Evolutionary conservation across 30 jellyfish, hydroid and myxozoan species (phyloP).

Genomic region (Cassiopea andromeda): DNA sequence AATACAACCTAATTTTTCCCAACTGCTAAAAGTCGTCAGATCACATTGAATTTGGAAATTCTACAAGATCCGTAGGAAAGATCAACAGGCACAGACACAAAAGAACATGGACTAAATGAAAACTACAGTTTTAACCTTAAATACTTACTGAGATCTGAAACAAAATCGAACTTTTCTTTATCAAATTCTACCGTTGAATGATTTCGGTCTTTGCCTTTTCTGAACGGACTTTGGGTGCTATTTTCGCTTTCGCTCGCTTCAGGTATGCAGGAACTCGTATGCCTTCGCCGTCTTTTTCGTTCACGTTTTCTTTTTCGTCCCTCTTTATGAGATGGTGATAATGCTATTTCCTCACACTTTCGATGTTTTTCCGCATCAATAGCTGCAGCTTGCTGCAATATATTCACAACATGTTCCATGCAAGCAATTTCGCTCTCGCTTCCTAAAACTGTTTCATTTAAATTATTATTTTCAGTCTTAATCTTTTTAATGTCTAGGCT

Average conservation of each 20-base stretch:
- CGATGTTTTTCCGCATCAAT: slow-evolving; percentile 72
- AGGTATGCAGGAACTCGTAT: slow-evolving; percentile 49
- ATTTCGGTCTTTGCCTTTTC: slow-evolving; percentile 50
- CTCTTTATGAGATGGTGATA: slow-evolving; percentile 51
- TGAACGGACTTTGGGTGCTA: slow-evolving; percentile 58
- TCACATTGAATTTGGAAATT: no score
- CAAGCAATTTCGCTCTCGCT: slow-evolving; percentile 53
- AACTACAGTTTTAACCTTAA: no score
- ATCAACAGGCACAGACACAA: not conserved
- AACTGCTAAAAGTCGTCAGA: no score
- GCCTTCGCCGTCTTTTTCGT: slow-evolving; percentile 60
- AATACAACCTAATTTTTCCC: no score
- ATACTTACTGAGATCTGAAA: slow-evolving; percentile 96
- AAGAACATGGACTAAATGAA: not conserved
- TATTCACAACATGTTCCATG: slow-evolving; percentile 75
- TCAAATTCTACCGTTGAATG: slow-evolving; percentile 63
- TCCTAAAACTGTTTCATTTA: slow-evolving; percentile 21
- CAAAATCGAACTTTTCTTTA: slow-evolving; percentile 82
- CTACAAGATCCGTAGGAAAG: no score
- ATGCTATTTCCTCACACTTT: slow-evolving; percentile 1
- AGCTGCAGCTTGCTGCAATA: slow-evolving; percentile 79
- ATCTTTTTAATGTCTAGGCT: not conserved
- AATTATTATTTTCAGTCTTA: slow-evolving; percentile 32
- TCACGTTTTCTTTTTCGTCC: slow-evolving; percentile 65
- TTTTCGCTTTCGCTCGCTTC: slow-evolving; percentile 85